Evolutionary conservation across 2,888 invertebrate genomes (phyloP), one percentile per base, ranked within the genome.

Genomic region (Aelia acuminata): DNA sequence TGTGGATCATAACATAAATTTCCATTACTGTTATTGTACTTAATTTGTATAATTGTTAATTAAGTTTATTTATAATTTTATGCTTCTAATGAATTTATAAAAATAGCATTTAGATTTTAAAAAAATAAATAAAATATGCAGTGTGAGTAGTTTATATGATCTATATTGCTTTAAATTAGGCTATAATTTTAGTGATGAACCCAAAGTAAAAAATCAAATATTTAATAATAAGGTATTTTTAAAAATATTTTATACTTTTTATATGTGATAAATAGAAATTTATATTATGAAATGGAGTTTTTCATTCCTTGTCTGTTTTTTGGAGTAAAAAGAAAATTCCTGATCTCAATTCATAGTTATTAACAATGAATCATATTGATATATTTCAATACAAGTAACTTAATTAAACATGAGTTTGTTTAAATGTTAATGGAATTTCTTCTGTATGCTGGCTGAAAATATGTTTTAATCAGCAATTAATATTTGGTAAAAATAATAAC

Each of bases 1-100:
- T 98, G 98, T 92, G 96, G 97, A 88, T 96, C 96, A 2, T 97
- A 94, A 26, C n/a, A 15, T 11, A 18, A 2, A 31, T 49, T 49
- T 31, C 13, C 20, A 70, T 20, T 31, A 35, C 35, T 70, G 31
- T 70, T 35, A 70, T 18, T 18, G 31, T 70, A 70, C 5, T 18
- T 35, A 35, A 35, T 35, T 70, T 70, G 63, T 70, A 35, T 70
- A 70, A 26, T 26, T 26, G 10, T 13, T 57, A 57, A 26, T 70
- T 70, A 70, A 35, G 63, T 35, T 35, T 31, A 15, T 31, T 26
- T 70, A 31, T 70, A 70, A 31, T 35, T 70, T 70, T 35, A 70
- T 35, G 63, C 63, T 20, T 43, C n/a, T 84, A 7, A 47, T 26
- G 15, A 15, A 84, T 22, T n/a, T 84, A 47, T 84, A 47, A 26